Percentiles rank a stretch among this genome's conserved stretches.
Evolutionary conservation across 2,797 vertebrate species (phyloP).

Genomic region (Myiotriccus ornatus): DNA sequence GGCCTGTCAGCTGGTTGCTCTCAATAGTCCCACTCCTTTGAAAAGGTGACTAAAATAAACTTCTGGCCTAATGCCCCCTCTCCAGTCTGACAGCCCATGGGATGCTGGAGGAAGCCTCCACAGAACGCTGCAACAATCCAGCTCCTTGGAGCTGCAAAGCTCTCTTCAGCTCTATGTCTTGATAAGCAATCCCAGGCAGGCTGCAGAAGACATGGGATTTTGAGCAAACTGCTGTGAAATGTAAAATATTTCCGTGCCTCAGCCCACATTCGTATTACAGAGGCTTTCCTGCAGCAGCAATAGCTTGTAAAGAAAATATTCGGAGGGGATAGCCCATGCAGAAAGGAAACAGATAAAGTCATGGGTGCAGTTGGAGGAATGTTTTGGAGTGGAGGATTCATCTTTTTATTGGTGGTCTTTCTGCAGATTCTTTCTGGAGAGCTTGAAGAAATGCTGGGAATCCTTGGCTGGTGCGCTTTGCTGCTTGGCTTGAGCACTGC

Average conservation of each 20-base stretch:
- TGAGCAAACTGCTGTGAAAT: not conserved
- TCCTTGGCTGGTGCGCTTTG: not conserved
- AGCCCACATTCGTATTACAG: not conserved
- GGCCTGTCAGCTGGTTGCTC: not conserved
- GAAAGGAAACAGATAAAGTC: constrained; percentile 8
- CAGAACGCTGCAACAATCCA: not conserved
- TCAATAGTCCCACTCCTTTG: not conserved
- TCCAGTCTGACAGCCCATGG: not conserved
- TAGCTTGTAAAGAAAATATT: not conserved
- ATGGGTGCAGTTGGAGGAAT: not conserved
- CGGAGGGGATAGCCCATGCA: fast-evolving
- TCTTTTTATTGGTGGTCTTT: not conserved
- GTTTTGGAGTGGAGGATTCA: not conserved
- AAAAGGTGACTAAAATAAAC: not conserved
- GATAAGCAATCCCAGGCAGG: not conserved
- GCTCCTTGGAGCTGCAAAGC: not conserved
- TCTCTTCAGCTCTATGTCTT: not conserved
- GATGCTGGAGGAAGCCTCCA: not conserved
- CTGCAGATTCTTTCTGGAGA: not conserved
- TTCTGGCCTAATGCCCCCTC: not conserved
- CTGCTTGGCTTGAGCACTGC: not conserved
- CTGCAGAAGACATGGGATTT: not conserved
- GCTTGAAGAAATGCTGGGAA: constrained; percentile 8
- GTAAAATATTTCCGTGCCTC: not conserved
- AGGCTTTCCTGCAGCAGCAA: not conserved